phyloP scores from a whole-genome alignment of 2,113 vertebrate genomes.

The Dasypus novemcinctus region DNA sequence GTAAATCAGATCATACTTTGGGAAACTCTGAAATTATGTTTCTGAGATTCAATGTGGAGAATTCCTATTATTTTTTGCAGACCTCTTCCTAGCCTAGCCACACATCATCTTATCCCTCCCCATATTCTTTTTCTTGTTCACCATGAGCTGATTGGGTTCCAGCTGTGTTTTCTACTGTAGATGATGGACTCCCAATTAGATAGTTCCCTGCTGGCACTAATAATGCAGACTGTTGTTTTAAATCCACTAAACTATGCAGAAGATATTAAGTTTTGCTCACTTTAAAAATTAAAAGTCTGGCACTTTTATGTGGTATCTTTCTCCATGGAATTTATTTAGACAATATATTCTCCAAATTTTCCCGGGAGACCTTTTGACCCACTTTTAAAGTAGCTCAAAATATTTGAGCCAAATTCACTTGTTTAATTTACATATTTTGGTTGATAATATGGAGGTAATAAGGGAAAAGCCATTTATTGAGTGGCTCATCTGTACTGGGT shows the following conservation, averaged over 20 bases:
- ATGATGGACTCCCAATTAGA: conserved; percentile 51
- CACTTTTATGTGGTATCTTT: conserved; percentile 58
- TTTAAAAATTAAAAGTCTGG: conserved; percentile 71
- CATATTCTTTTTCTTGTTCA: background rate
- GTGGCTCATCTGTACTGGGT: background rate
- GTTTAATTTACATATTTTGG: conserved; percentile 1
- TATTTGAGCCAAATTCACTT: conserved; percentile 9
- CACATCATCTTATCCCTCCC: background rate
- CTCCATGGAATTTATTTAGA: conserved; percentile 70
- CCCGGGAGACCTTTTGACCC: conserved; percentile 67
- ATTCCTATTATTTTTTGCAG: background rate
- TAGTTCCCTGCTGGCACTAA: conserved; percentile 59
- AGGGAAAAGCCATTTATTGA: background rate
- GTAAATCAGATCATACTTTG: background rate
- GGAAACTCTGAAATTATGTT: background rate
- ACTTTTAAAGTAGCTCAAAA: conserved; percentile 57
- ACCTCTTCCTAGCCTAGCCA: background rate
- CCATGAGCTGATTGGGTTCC: conserved; percentile 1
- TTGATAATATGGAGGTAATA: background rate
- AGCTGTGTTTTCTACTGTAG: conserved; percentile 50
- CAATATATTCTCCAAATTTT: conserved; percentile 45
- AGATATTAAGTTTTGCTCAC: conserved; percentile 58
- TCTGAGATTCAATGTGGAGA: background rate
- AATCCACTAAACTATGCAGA: conserved; percentile 51
- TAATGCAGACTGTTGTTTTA: conserved; percentile 49